A percentile compares a stretch with the other conserved stretches of the same genome.
Evolutionary conservation across 2,888 invertebrate genomes (phyloP).

Genomic region (Gerosis bhagava): DNA sequence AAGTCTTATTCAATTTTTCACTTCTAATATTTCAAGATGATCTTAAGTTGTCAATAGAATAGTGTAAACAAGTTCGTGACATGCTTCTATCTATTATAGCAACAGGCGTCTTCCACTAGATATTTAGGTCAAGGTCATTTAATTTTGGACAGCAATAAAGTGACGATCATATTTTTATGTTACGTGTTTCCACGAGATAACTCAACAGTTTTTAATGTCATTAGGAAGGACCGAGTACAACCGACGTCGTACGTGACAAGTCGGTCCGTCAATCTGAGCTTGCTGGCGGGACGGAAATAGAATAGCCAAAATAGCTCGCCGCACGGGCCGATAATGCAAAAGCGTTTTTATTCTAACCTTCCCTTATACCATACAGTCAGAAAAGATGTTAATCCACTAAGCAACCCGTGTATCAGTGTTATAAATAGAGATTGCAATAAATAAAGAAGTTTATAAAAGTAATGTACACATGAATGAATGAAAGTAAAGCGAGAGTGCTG

Average conservation of each 20-base stretch:
- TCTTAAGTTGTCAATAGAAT: conserved; percentile 33
- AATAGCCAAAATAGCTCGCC: conserved; percentile 72
- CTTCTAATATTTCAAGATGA: background rate
- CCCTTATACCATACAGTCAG: conserved; percentile 51
- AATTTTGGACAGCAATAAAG: conserved; percentile 27
- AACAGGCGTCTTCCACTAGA: conserved; percentile 27
- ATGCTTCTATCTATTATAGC: conserved; percentile 41
- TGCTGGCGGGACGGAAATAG: conserved; percentile 75
- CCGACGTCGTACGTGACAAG: conserved; percentile 70
- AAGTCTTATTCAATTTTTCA: too few relatives aligned
- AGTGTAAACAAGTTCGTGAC: conserved; percentile 43
- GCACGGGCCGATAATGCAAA: conserved; percentile 76
- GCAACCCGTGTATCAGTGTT: conserved; percentile 23
- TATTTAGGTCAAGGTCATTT: conserved; percentile 77
- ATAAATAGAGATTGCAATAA: conserved; percentile 24
- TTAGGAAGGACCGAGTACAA: conserved; percentile 51
- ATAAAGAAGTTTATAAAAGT: conserved; percentile 30
- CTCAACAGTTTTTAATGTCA: conserved; percentile 48
- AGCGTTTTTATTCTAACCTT: conserved; percentile 72
- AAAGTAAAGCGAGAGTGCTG: conserved; percentile 32
- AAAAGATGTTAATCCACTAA: conserved; percentile 35
- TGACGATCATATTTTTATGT: conserved; percentile 30
- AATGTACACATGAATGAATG: conserved; percentile 30
- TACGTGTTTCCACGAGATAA: too few relatives aligned
- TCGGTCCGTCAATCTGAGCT: conserved; percentile 80